phyloP scores from a whole-genome alignment of 1,140 invertebrate genomes.

The Sinonovacula constricta region DNA sequence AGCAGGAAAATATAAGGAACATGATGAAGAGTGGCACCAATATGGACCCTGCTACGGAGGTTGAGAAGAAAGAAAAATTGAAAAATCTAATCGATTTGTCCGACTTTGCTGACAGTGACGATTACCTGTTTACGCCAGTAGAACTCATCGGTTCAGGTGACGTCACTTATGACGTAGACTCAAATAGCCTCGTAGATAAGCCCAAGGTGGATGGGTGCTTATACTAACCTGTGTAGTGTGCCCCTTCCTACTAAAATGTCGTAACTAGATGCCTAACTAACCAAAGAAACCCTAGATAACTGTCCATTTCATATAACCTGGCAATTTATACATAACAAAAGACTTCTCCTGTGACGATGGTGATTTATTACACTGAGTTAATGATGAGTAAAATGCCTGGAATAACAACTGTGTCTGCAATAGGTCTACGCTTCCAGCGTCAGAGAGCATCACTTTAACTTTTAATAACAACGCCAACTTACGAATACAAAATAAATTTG shows the following conservation, averaged over 20 bases:
- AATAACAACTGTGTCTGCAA: too few species aligned
- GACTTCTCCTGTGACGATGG: background rate
- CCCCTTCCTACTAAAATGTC: background rate
- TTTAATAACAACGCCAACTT: too few species aligned
- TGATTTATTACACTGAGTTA: too few species aligned
- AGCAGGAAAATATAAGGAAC: background rate
- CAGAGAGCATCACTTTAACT: too few species aligned
- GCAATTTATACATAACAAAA: background rate
- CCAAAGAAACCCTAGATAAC: too few species aligned
- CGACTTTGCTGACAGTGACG: background rate
- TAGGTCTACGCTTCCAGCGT: too few species aligned
- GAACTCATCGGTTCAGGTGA: conserved; percentile 15
- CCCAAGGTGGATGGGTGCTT: background rate
- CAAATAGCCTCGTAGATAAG: background rate
- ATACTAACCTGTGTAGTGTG: background rate
- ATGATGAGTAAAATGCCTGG: too few species aligned
- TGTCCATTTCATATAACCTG: background rate
- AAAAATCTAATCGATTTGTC: conserved; percentile 9
- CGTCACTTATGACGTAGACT: background rate
- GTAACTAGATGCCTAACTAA: background rate
- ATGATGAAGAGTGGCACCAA: background rate
- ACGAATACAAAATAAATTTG: too few species aligned
- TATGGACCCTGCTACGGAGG: background rate
- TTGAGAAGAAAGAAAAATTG: background rate
- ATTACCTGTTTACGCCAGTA: conserved; percentile 19